Base-by-base conservation (phyloP, 2,797 vertebrate species). In the Paratrypauchen microcephalus region DNA sequence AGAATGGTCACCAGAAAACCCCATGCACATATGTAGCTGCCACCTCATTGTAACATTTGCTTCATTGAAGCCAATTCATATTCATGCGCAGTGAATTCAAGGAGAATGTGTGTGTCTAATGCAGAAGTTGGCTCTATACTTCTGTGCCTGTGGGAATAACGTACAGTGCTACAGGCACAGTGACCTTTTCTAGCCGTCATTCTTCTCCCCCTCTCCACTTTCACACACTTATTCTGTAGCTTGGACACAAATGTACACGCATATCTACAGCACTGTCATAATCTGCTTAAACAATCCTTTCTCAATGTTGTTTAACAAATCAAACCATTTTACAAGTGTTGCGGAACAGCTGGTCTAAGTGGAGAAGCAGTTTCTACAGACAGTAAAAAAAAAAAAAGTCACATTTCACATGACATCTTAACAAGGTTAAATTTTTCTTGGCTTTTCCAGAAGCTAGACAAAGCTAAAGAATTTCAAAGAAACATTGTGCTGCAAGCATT, bases 401-500 rank as follows among this genome's bases (percentile, higher is more conserved):
- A 86, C 76, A 73, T 86, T 79, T 59, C 82, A 54, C 6, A 54
- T n/a, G 50, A 54, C 23, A 5, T n/a, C 66, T 61, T 26, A 74
- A 75, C 39, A 70, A 81, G 81, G 86, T 90, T 86, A 85, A 90
- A 84, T 85, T 66, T 36, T 77, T 73, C 72, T 72, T 48, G 68
- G 76, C 77, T 65, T 79, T 68, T 82, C 82, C 82, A 72, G 72
- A 77, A 85, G 71, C 85, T 73, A 82, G 60, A 75, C 75, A 83
- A 85, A 93, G 92, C 88, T 87, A 85, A 86, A 88, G 84, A 91
- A 92, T 92, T 75, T 66, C 77, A 71, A 52, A 76, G 70, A 85
- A 88, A 83, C 73, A 82, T 65, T 62, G 61, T 63, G 74, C 65
- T 62, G 56, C 63, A 73, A 86, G 79, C 78, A 83, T 81, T 74